A percentile compares a stretch with the other conserved stretches of the same genome.
These are phyloP conservation scores for Phyllostomus discolor DNA, from an alignment of 2,113 vertebrate species.

Conservation along the genomic window DNA sequence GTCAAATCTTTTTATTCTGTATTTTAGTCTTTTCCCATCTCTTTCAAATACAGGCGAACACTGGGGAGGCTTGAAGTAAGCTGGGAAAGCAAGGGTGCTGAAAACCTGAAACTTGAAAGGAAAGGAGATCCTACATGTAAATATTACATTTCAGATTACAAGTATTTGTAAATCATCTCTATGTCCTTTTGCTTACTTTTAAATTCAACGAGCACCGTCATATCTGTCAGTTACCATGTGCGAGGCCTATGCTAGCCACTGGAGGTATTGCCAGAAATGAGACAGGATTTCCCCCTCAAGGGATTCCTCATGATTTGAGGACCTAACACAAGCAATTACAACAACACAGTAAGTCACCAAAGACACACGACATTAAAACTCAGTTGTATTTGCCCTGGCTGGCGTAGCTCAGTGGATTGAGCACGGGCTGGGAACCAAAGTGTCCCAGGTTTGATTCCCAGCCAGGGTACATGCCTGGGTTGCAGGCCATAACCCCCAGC, in stretches of 20 bases:
- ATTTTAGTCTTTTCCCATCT: background rate
- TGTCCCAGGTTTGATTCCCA: too few species aligned
- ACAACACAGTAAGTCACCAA: background rate
- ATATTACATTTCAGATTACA: background rate
- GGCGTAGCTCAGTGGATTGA: too few species aligned
- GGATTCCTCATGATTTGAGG: background rate
- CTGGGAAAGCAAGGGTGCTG: constrained; percentile 4
- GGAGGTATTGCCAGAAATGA: background rate
- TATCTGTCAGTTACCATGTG: background rate
- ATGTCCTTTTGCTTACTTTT: background rate
- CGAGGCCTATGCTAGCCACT: background rate
- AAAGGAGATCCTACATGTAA: background rate
- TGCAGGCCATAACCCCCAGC: too few species aligned
- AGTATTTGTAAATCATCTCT: background rate
- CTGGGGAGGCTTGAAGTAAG: background rate
- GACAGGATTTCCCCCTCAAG: background rate
- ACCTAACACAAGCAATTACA: background rate
- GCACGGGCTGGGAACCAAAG: too few species aligned
- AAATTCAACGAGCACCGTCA: background rate
- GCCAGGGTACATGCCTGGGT: too few species aligned
- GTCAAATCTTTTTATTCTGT: background rate
- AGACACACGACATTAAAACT: background rate
- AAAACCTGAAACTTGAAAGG: constrained; percentile 26
- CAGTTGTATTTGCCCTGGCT: too few species aligned
- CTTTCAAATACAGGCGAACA: background rate